Percentiles rank a stretch among this genome's conserved stretches.
Evolutionary conservation across 2,113 vertebrate species (phyloP).

Genomic region (Saguinus imperator): DNA sequence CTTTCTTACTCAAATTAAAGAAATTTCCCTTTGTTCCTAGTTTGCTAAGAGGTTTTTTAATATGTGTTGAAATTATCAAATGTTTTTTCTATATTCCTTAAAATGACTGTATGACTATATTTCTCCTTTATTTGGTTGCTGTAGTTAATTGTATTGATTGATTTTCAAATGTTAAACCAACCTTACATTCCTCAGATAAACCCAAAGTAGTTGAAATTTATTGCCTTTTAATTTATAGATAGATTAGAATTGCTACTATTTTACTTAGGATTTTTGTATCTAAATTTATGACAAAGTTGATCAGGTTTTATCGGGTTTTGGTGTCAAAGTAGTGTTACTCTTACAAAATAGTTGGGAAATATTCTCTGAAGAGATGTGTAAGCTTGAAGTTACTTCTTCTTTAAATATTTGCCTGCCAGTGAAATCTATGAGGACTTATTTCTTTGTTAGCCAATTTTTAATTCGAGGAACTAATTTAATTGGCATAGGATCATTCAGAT

Average conservation of each 20-base stretch:
- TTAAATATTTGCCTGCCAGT: not conserved
- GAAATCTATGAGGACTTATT: not conserved
- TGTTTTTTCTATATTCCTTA: not conserved
- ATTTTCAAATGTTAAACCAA: slow-evolving; percentile 23
- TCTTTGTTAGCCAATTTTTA: not conserved
- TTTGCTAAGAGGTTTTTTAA: not conserved
- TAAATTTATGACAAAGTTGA: not conserved
- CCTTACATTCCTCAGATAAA: not conserved
- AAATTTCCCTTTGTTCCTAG: not conserved
- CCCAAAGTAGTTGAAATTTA: not conserved
- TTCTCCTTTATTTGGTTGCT: not conserved
- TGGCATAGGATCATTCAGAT: not conserved
- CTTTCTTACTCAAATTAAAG: not conserved
- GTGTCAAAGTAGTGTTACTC: not conserved
- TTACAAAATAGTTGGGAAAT: not conserved
- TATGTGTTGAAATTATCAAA: not conserved
- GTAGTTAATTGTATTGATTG: not conserved
- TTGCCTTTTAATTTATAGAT: not conserved
- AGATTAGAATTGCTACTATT: not conserved
- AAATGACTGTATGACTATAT: not conserved
- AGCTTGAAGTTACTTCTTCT: not conserved
- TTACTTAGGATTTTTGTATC: not conserved
- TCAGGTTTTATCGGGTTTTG: not conserved
- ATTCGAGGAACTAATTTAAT: not conserved
- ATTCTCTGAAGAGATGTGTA: not conserved